These are phyloP conservation scores for Cantharis flavilabris DNA, from an alignment of 2,888 invertebrate genomes.

Conservation along the genomic window DNA sequence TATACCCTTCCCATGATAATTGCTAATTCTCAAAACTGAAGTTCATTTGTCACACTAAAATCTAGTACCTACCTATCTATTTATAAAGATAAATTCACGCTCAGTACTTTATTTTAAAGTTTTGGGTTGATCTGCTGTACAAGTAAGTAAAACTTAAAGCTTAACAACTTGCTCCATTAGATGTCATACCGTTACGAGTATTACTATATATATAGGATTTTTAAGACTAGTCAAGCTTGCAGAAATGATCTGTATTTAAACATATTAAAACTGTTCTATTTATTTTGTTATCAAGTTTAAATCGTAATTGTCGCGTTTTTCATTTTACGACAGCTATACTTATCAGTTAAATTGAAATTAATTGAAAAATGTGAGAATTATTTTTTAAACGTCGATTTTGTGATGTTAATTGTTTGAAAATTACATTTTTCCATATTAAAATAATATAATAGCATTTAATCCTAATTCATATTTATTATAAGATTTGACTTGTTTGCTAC, in stretches of 20 bases:
- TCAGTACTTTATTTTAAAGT: not conserved
- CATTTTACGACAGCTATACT: not conserved
- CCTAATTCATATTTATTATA: not conserved
- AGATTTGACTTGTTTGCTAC: slow-evolving; percentile 12
- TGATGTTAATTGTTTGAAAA: not conserved
- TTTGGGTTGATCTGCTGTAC: not conserved
- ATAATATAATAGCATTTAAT: not conserved
- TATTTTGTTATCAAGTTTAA: not conserved
- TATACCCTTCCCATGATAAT: not conserved
- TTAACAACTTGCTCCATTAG: slow-evolving; percentile 51
- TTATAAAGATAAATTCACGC: not conserved
- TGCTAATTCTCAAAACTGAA: no score
- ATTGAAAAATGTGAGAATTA: not conserved
- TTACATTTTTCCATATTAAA: not conserved
- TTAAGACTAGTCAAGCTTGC: slow-evolving; percentile 47
- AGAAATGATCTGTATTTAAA: slow-evolving; percentile 21
- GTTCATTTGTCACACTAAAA: not conserved
- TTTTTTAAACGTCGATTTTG: not conserved
- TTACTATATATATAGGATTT: slow-evolving; percentile 47
- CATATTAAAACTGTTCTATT: slow-evolving; percentile 6
- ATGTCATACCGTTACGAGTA: slow-evolving; percentile 48
- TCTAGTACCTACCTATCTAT: not conserved
- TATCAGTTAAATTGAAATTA: not conserved
- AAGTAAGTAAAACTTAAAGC: slow-evolving; percentile 11
- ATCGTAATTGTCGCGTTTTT: not conserved